Percentiles rank a stretch among this genome's conserved stretches.
These are phyloP conservation scores for Oscheius sp. DNA, from an alignment of 2,888 invertebrate genomes.

Conservation along the genomic window DNA sequence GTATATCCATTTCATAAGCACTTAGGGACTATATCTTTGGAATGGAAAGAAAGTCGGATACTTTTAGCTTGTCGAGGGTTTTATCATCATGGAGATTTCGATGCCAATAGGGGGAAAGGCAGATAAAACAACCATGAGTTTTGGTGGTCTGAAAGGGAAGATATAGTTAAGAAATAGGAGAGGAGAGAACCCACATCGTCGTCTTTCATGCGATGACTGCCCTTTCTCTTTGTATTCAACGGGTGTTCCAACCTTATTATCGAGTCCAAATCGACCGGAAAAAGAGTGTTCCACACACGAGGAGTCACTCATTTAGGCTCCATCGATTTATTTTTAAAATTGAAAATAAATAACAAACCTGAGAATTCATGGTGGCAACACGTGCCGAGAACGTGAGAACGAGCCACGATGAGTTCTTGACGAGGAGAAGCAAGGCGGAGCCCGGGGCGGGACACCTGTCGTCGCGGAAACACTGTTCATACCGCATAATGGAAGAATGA, in stretches of 20 bases:
- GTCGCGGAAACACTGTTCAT: conserved; percentile 27
- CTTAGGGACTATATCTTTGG: conserved; percentile 28
- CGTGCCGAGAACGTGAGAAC: background rate
- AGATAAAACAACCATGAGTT: conserved; percentile 28
- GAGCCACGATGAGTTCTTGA: conserved; percentile 19
- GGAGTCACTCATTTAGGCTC: no score
- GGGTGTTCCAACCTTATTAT: no score
- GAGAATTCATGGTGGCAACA: conserved; percentile 15
- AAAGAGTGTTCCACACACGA: background rate
- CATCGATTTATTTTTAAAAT: no score
- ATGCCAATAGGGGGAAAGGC: conserved; percentile 34
- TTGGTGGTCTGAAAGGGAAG: conserved; percentile 10
- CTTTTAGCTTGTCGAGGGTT: conserved; percentile 27
- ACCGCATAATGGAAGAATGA: conserved; percentile 6
- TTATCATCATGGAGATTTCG: conserved; percentile 33
- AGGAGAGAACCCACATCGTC: background rate
- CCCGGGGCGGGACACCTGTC: conserved; percentile 9
- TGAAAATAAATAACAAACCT: background rate
- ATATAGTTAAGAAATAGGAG: background rate
- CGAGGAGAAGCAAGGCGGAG: conserved; percentile 20
- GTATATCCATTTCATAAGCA: conserved; percentile 49
- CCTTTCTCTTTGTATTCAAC: background rate
- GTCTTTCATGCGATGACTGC: no score
- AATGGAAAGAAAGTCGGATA: background rate
- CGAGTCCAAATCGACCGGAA: background rate